Conservation (phyloP, 2,797 vertebrate species). For the Phaenicophaeus curvirostris region DNA sequence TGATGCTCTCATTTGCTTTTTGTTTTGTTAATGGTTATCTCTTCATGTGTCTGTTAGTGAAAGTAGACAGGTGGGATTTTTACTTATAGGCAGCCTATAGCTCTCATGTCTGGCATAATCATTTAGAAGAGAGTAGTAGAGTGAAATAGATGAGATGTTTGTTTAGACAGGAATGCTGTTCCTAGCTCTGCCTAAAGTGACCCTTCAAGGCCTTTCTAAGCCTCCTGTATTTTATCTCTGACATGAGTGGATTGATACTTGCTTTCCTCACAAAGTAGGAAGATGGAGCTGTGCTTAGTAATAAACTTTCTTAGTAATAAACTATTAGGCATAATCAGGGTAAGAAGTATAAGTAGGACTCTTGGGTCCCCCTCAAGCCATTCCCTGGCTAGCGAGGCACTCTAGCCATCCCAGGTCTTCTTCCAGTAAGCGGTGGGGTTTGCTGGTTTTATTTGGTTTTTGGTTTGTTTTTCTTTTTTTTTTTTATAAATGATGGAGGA, state of each 20-base stretch:
- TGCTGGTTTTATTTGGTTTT: not conserved
- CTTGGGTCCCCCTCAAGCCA: not conserved
- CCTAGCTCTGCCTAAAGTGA: not conserved
- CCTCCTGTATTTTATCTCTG: slow-evolving; percentile 16
- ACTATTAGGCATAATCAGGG: not conserved
- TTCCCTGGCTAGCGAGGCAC: not conserved
- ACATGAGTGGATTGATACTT: not conserved
- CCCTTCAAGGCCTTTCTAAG: not conserved
- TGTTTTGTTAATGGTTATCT: not conserved
- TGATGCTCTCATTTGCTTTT: not conserved
- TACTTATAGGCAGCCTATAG: not conserved
- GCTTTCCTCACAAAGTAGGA: not conserved
- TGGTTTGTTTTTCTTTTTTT: not conserved
- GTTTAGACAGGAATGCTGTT: slow-evolving; percentile 36
- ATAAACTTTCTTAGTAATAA: not conserved
- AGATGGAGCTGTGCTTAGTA: not conserved
- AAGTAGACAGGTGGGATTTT: slow-evolving; percentile 20
- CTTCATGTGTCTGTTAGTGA: slow-evolving; percentile 10
- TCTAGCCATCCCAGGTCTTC: not conserved
- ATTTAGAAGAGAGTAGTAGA: not conserved
- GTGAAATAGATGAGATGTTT: slow-evolving; percentile 29
- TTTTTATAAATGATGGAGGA: not conserved
- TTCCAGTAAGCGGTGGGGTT: not conserved
- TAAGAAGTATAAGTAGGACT: not conserved
- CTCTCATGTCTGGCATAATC: not conserved